Evolutionary conservation across 1,140 invertebrate genomes (phyloP).

Genomic region (Panulirus ornatus): DNA sequence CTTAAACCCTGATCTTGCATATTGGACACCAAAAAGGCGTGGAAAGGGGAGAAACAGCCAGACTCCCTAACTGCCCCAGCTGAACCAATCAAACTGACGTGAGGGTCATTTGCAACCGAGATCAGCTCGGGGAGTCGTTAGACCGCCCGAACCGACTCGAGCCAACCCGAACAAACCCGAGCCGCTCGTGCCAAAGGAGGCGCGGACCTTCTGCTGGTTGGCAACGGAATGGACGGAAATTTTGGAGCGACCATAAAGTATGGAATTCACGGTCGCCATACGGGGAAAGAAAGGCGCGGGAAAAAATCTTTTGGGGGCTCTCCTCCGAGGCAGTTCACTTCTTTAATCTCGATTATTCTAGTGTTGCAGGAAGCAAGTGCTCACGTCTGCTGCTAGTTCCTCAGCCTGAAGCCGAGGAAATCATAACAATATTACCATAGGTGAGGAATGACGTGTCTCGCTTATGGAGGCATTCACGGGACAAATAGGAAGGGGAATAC

Average conservation of each 20-base stretch:
- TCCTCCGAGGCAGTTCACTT: too few species aligned
- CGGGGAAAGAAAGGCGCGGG: slow-evolving; percentile 13
- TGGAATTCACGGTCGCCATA: slow-evolving; percentile 49
- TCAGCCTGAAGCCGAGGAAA: too few species aligned
- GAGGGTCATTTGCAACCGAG: slow-evolving; percentile 45
- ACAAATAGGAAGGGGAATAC: too few species aligned
- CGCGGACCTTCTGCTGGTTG: slow-evolving; percentile 23
- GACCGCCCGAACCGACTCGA: background rate
- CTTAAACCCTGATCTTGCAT: too few species aligned
- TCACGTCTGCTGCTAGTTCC: too few species aligned
- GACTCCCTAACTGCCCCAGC: background rate
- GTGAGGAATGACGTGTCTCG: too few species aligned
- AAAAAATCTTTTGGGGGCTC: background rate
- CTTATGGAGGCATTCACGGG: too few species aligned
- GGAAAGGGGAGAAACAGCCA: background rate
- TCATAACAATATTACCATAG: too few species aligned
- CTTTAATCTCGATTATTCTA: too few species aligned
- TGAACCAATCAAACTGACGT: slow-evolving; percentile 14
- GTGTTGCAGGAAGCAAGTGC: too few species aligned
- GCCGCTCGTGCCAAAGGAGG: background rate
- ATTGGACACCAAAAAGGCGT: background rate
- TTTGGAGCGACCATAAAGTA: slow-evolving; percentile 63
- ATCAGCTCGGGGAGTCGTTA: slow-evolving; percentile 43
- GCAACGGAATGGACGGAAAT: slow-evolving; percentile 35
- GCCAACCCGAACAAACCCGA: background rate